A percentile compares a stretch with the other conserved stretches of the same genome.
Conservation (phyloP, 2,113 vertebrate species). For the Reinhardtius hippoglossoides region DNA sequence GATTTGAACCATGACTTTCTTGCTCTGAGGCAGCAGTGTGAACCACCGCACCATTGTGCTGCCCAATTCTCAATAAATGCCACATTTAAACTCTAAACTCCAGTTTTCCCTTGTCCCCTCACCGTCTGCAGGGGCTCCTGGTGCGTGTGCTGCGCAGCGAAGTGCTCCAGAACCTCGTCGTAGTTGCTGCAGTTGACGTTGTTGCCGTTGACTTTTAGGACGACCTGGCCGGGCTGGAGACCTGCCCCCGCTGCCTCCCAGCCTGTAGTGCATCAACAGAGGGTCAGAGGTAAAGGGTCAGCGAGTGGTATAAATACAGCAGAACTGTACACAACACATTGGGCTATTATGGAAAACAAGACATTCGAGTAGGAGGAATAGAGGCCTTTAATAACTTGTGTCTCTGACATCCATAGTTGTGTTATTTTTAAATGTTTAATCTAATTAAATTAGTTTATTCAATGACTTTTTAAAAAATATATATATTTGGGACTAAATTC, state of each 20-base stretch:
- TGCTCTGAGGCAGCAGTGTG: too few relatives aligned
- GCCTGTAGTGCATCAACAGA: conserved; percentile 78
- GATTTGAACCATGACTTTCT: too few relatives aligned
- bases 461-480: too few relatives aligned
- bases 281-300: conserved; percentile 29
- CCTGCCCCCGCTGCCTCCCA: conserved; percentile 89
- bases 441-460: not conserved
- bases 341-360: not conserved
- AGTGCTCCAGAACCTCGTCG: conserved; percentile 92
- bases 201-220: conserved; percentile 94
- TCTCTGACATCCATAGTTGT: not conserved
- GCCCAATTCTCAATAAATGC: not conserved
- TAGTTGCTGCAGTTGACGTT: conserved; percentile 84
- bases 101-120: conserved; percentile 31
- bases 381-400: not conserved
- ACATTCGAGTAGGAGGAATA: not conserved
- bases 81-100: not conserved
- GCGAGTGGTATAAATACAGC: conserved; percentile 10
- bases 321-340: conserved; percentile 11
- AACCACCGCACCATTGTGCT: too few relatives aligned
- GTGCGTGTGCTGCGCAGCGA: conserved; percentile 85
- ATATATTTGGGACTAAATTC: conserved; percentile 1
- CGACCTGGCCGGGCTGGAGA: conserved; percentile 93
- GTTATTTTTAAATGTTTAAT: not conserved
- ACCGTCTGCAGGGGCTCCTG: conserved; percentile 78